A percentile compares a stretch with the other conserved stretches of the same genome.
Conservation (phyloP, 2,113 vertebrate species). For the Scortum barcoo region DNA sequence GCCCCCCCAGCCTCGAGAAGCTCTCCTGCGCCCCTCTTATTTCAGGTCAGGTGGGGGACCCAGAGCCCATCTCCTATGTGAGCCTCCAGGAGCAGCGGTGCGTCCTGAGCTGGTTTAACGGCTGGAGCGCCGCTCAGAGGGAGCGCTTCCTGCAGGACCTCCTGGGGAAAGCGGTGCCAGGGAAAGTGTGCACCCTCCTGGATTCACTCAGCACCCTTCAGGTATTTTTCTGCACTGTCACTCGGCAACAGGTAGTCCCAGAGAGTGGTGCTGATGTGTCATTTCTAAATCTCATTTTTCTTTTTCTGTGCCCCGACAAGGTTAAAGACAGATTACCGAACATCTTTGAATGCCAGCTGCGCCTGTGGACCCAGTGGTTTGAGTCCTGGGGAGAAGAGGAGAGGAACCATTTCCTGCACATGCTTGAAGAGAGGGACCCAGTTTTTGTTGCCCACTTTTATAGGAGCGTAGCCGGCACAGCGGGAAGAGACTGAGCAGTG, state of each 20-base stretch:
- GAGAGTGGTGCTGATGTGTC: neutral
- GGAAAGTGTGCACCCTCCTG: slow-evolving; percentile 89
- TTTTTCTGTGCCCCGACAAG: slow-evolving; percentile 49
- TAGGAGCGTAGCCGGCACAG: slow-evolving; percentile 86
- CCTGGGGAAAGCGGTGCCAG: slow-evolving; percentile 90
- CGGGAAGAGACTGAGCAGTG: slow-evolving; percentile 81
- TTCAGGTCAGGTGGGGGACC: slow-evolving; percentile 37
- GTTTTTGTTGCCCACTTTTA: slow-evolving; percentile 89
- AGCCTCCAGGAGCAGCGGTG: slow-evolving; percentile 91
- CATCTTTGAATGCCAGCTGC: slow-evolving; percentile 92
- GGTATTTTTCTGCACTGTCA: slow-evolving; percentile 68
- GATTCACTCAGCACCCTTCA: slow-evolving; percentile 88
- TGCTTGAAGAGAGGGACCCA: slow-evolving; percentile 87
- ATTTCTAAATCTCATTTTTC: slow-evolving; percentile 6
- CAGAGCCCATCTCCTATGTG: slow-evolving; percentile 85
- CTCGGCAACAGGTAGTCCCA: neutral
- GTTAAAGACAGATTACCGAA: slow-evolving; percentile 87
- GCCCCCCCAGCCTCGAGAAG: slow-evolving; percentile 75
- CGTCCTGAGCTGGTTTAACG: slow-evolving; percentile 90
- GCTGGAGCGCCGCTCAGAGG: slow-evolving; percentile 85
- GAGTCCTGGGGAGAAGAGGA: slow-evolving; percentile 91
- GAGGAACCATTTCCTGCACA: slow-evolving; percentile 88
- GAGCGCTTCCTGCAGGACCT: slow-evolving; percentile 89
- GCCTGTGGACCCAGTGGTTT: slow-evolving; percentile 94
- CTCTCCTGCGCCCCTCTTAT: slow-evolving; percentile 67